Evolutionary conservation across 2,888 invertebrate genomes (phyloP).

Genomic region (Orchesella flavescens): DNA sequence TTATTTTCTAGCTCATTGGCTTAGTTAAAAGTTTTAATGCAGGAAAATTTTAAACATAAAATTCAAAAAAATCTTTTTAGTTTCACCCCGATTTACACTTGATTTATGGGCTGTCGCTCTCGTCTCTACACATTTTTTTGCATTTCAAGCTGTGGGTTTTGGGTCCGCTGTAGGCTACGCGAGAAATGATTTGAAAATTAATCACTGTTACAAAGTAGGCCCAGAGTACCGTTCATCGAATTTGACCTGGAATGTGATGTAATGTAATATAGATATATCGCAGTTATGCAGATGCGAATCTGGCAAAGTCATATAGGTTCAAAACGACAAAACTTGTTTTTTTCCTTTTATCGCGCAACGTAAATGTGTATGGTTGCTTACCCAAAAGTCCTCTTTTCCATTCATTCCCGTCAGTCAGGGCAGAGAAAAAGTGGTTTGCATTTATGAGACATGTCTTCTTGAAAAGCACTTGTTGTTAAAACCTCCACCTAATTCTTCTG

Average conservation of each 20-base stretch:
- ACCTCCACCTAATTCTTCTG: slow-evolving; percentile 56
- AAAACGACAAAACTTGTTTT: slow-evolving; percentile 1
- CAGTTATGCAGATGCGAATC: slow-evolving; percentile 42
- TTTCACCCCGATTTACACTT: too few relatives aligned
- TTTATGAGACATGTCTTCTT: slow-evolving; percentile 14
- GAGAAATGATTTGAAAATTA: neutral
- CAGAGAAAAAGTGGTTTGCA: slow-evolving; percentile 49
- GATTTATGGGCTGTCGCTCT: too few relatives aligned
- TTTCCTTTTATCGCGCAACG: neutral
- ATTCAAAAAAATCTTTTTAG: too few relatives aligned
- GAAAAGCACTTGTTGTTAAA: neutral
- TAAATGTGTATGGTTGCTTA: too few relatives aligned
- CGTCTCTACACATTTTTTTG: too few relatives aligned
- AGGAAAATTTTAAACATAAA: too few relatives aligned
- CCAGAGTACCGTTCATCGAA: slow-evolving; percentile 67
- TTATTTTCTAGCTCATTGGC: too few relatives aligned
- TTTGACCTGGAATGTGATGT: slow-evolving; percentile 72
- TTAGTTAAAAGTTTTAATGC: too few relatives aligned
- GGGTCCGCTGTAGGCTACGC: too few relatives aligned
- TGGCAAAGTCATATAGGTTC: slow-evolving; percentile 36
- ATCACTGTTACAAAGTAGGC: slow-evolving; percentile 2
- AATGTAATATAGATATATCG: slow-evolving; percentile 44
- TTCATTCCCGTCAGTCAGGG: slow-evolving; percentile 57
- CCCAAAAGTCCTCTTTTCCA: slow-evolving; percentile 39
- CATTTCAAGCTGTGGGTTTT: too few relatives aligned